Evolutionary conservation across 2,113 vertebrate genomes (phyloP).

Genomic region (Onychostruthus taczanowskii): DNA sequence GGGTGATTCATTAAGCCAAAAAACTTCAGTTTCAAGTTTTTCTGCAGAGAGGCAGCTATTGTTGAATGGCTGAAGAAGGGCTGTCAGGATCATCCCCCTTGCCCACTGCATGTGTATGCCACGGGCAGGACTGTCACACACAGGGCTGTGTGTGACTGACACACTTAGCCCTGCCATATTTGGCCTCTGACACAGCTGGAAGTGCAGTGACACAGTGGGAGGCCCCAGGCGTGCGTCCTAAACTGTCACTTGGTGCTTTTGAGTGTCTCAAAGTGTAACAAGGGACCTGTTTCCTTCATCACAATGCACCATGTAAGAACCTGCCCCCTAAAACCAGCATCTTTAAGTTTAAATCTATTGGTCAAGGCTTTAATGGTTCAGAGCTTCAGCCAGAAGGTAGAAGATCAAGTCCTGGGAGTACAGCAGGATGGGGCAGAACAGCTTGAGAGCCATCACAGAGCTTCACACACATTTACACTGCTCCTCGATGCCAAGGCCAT

Average conservation of each 20-base stretch:
- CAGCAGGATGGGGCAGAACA: background rate
- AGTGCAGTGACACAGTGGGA: background rate
- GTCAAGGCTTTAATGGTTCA: background rate
- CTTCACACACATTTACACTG: background rate
- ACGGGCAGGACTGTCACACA: background rate
- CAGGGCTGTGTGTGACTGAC: background rate
- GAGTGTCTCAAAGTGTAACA: background rate
- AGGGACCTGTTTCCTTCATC: background rate
- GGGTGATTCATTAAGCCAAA: background rate
- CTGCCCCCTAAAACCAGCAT: background rate
- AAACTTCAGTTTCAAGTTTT: background rate
- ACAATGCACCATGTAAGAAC: fast-evolving
- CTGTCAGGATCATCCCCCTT: background rate
- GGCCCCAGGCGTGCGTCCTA: background rate
- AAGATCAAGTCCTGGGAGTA: background rate
- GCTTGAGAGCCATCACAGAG: background rate
- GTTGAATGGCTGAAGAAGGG: background rate
- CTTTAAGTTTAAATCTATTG: background rate
- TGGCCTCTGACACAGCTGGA: background rate
- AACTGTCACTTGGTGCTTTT: background rate
- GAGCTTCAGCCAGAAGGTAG: background rate
- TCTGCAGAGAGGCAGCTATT: background rate
- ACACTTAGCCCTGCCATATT: background rate
- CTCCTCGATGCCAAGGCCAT: background rate
- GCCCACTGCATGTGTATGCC: fast-evolving